phyloP scores from a whole-genome alignment of 1,140 invertebrate species.

The Palaemon carinicauda region DNA sequence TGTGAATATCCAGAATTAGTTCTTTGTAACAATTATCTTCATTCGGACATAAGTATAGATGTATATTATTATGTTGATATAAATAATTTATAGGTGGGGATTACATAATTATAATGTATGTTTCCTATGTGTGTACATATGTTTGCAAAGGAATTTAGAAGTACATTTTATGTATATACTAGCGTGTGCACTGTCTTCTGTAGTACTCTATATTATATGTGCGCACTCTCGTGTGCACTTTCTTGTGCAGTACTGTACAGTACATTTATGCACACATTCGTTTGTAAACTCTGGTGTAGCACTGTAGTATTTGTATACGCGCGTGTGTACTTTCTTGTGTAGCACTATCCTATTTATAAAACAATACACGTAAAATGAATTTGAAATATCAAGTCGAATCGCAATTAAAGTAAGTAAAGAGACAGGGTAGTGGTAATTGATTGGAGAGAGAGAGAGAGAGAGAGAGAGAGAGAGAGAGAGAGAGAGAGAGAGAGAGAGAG shows the following conservation, averaged over 20 bases:
- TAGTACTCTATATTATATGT: too few relatives aligned
- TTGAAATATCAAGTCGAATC: neutral
- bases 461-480: neutral
- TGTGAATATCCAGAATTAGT: too few relatives aligned
- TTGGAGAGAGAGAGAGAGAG: neutral
- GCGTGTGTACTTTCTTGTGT: too few relatives aligned
- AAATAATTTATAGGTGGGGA: too few relatives aligned
- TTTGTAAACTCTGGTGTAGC: too few relatives aligned
- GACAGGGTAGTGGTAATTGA: neutral
- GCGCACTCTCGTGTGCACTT: neutral
- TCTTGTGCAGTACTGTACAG: too few relatives aligned
- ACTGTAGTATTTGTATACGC: neutral
- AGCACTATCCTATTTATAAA: too few relatives aligned
- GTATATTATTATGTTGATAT: too few relatives aligned
- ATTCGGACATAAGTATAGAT: too few relatives aligned
- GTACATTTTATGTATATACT: neutral
- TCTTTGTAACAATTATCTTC: too few relatives aligned
- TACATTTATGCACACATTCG: too few relatives aligned
- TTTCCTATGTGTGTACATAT: neutral
- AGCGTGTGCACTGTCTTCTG: neutral
- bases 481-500: neutral
- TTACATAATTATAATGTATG: too few relatives aligned
- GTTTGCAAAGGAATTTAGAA: neutral
- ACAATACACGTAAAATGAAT: neutral
- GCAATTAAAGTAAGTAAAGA: neutral